A percentile compares a stretch with the other conserved stretches of the same genome.
phyloP scores from a whole-genome alignment of 2,797 vertebrate species.

The Xenentodon cancila region DNA sequence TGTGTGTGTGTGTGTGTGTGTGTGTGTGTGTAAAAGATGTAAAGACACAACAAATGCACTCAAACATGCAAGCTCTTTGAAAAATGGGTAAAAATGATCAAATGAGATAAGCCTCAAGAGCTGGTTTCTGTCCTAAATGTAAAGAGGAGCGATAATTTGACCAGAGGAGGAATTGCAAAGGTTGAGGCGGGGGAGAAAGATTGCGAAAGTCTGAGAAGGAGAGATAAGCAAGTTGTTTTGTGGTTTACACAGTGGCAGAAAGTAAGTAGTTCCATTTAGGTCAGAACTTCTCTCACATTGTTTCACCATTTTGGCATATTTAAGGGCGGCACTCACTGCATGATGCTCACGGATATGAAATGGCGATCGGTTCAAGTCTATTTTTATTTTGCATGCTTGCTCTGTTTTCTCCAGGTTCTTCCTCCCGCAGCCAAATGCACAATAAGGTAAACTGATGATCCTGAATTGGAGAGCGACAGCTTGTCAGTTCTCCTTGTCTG shows the following conservation, averaged over 20 bases:
- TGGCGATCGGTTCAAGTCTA: slow-evolving; percentile 4
- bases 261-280: slow-evolving; percentile 30
- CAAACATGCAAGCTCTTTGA: slow-evolving; percentile 40
- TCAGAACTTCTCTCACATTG: slow-evolving; percentile 32
- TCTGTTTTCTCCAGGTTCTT: slow-evolving; percentile 6
- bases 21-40: slow-evolving; percentile 30
- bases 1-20: slow-evolving; percentile 14
- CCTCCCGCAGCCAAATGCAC: background rate
- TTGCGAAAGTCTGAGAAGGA: slow-evolving; percentile 30
- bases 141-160: slow-evolving; percentile 50
- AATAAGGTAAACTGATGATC: background rate
- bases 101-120: slow-evolving; percentile 50
- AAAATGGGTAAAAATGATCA: slow-evolving; percentile 56
- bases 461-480: background rate
- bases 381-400: slow-evolving; percentile 1
- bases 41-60: slow-evolving; percentile 45
- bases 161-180: slow-evolving; percentile 45
- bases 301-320: slow-evolving; percentile 8
- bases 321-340: background rate
- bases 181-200: slow-evolving; percentile 11
- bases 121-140: slow-evolving; percentile 48
- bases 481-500: background rate
- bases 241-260: slow-evolving; percentile 18
- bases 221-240: slow-evolving; percentile 53
- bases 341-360: background rate